These are phyloP conservation scores for Stegodyphus mimosarum DNA, from an alignment of 1,140 invertebrate species.

Conservation along the genomic window DNA sequence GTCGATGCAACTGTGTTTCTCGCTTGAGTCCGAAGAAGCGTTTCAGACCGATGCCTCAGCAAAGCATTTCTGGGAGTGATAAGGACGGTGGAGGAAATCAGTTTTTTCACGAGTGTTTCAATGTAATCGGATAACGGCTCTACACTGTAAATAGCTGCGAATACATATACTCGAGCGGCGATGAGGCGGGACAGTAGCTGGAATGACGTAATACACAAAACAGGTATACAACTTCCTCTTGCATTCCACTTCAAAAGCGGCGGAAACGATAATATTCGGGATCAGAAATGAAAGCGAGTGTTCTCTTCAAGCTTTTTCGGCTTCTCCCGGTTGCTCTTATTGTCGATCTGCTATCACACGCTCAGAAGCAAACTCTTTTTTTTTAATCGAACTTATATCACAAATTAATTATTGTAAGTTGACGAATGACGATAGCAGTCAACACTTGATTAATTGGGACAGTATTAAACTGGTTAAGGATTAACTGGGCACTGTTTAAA, in stretches of 20 bases:
- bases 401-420: no score
- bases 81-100: constrained; percentile 55
- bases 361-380: no score
- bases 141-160: constrained; percentile 44
- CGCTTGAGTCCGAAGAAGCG: neutral
- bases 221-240: constrained; percentile 59
- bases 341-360: no score
- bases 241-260: constrained; percentile 6
- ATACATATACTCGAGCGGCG: constrained; percentile 32
- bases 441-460: no score
- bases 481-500: no score
- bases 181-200: constrained; percentile 31
- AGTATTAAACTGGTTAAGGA: no score
- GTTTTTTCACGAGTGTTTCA: constrained; percentile 44
- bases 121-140: constrained; percentile 60
- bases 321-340: no score
- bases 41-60: neutral
- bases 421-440: no score
- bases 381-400: no score
- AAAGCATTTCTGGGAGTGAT: constrained; percentile 47
- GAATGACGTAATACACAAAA: constrained; percentile 50
- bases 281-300: neutral
- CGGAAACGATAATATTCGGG: constrained; percentile 25
- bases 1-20: neutral
- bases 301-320: no score